phyloP scores from a whole-genome alignment of 2,797 vertebrate genomes.

The Coreius guichenoti region DNA sequence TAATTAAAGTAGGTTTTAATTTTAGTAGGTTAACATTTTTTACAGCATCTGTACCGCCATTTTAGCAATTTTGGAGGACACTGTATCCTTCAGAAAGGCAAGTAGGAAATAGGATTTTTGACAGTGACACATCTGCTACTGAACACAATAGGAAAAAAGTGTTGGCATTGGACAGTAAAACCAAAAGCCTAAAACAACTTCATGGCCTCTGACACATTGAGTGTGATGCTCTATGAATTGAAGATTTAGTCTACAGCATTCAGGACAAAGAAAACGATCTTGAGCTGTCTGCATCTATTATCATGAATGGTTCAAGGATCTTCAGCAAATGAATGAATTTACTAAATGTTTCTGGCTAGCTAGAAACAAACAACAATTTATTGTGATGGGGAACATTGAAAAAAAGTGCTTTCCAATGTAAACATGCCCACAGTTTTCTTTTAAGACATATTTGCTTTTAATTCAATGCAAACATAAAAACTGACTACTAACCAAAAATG shows the following conservation, averaged over 20 bases:
- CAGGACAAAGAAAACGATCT: slow-evolving; percentile 65
- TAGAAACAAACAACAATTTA: not conserved
- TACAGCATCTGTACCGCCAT: not conserved
- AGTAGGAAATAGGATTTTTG: slow-evolving; percentile 39
- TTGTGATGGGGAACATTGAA: not conserved
- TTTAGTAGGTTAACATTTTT: not conserved
- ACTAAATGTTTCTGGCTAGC: slow-evolving; percentile 26
- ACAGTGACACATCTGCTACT: not conserved
- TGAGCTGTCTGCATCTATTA: slow-evolving; percentile 5
- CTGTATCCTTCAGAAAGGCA: slow-evolving; percentile 24
- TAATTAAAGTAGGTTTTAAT: no score
- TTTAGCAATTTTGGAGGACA: slow-evolving; percentile 4
- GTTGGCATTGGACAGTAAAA: slow-evolving; percentile 65
- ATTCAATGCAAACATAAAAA: not conserved
- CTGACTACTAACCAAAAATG: not conserved
- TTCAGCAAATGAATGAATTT: slow-evolving; percentile 23
- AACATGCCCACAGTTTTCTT: slow-evolving; percentile 3
- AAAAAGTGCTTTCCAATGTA: not conserved
- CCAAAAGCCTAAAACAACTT: slow-evolving; percentile 69
- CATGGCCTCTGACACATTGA: slow-evolving; percentile 70
- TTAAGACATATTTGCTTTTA: not conserved
- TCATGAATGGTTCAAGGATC: not conserved
- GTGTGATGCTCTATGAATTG: slow-evolving; percentile 67
- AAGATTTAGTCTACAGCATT: slow-evolving; percentile 38
- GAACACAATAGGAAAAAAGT: slow-evolving; percentile 64